A percentile compares a stretch with the other conserved stretches of the same genome.
Conservation (phyloP, 2,797 vertebrate genomes). For the Danio kyathit region DNA sequence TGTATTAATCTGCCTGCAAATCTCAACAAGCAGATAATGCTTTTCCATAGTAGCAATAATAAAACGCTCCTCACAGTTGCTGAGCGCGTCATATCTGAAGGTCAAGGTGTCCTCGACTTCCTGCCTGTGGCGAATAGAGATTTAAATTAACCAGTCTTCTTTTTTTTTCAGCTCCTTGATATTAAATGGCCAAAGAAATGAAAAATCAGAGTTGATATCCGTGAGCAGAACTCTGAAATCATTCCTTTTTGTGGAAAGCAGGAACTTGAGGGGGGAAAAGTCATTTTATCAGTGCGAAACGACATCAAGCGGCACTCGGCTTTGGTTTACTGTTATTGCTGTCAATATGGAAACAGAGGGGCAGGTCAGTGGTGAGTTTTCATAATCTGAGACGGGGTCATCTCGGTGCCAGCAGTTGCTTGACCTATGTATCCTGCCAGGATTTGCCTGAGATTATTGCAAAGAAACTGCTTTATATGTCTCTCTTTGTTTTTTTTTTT, state of each 20-base stretch:
- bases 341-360: slow-evolving; percentile 53
- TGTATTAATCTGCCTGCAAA: slow-evolving; percentile 47
- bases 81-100: slow-evolving; percentile 20
- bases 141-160: slow-evolving; percentile 49
- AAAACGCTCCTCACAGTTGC: slow-evolving; percentile 37
- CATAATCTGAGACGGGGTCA: slow-evolving; percentile 36
- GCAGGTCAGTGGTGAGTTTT: slow-evolving; percentile 34
- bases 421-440: slow-evolving; percentile 41
- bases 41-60: slow-evolving; percentile 39
- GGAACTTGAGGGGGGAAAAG: background rate
- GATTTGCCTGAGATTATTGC: slow-evolving; percentile 52
- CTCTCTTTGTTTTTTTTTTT: slow-evolving; percentile 5
- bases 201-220: slow-evolving; percentile 47
- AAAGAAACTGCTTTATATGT: slow-evolving; percentile 22
- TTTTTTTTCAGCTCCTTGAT: slow-evolving; percentile 21
- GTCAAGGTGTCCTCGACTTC: slow-evolving; percentile 41
- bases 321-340: slow-evolving; percentile 35
- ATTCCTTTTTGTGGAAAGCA: background rate
- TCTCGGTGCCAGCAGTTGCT: slow-evolving; percentile 23
- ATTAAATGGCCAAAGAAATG: slow-evolving; percentile 39
- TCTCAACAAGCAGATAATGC: slow-evolving; percentile 51
- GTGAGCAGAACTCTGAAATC: slow-evolving; percentile 30
- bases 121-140: slow-evolving; percentile 31
- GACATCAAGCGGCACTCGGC: background rate
- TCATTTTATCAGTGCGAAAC: slow-evolving; percentile 9